phyloP scores from a whole-genome alignment of 2,113 vertebrate genomes.

The Gallinago media region DNA sequence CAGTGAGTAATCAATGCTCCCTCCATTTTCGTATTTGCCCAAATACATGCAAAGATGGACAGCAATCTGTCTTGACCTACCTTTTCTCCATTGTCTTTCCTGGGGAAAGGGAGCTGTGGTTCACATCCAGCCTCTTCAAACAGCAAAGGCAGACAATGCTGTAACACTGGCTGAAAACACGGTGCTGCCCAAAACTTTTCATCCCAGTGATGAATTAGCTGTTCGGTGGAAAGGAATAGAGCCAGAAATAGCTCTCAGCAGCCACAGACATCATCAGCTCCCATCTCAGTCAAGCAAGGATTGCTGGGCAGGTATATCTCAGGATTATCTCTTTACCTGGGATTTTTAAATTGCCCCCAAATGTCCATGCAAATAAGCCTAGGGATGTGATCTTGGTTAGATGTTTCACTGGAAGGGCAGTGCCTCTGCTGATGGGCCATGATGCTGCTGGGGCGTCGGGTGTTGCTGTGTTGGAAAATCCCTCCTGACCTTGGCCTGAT shows the following conservation, averaged over 20 bases:
- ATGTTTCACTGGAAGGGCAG: not conserved
- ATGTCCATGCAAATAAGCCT: not conserved
- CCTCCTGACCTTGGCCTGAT: not conserved
- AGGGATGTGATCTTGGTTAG: not conserved
- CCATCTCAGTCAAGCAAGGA: not conserved
- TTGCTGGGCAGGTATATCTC: not conserved
- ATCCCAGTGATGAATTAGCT: not conserved
- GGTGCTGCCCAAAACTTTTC: not conserved
- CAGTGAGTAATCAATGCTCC: not conserved
- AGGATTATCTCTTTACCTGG: not conserved
- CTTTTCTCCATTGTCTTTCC: not conserved
- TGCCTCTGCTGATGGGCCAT: not conserved
- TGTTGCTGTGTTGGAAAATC: not conserved
- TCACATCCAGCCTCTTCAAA: not conserved
- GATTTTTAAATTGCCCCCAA: not conserved
- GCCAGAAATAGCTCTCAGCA: not conserved
- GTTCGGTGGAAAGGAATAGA: not conserved
- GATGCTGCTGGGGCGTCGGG: not conserved
- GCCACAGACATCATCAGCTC: not conserved
- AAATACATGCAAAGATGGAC: rapidly evolving
- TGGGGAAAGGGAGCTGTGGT: not conserved
- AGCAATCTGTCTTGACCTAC: not conserved
- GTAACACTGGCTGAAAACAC: not conserved
- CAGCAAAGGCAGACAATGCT: not conserved
- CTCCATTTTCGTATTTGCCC: not conserved